Conservation (phyloP, 2,113 vertebrate genomes). For the Epinephelus moara region DNA sequence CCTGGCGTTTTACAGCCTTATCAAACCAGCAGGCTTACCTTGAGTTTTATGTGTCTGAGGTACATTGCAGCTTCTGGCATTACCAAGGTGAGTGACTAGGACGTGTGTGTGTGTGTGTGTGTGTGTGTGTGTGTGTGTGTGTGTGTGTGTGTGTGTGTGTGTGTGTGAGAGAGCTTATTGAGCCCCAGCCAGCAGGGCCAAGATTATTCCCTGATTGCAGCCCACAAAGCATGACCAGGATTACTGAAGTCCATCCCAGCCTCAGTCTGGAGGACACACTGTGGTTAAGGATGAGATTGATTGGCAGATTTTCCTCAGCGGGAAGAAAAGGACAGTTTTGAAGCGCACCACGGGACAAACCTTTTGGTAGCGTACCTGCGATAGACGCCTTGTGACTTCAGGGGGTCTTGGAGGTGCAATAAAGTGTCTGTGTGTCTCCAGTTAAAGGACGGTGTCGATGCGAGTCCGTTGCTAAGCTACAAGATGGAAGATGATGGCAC, state of each 20-base stretch:
- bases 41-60: slow-evolving; percentile 39
- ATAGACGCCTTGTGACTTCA: slow-evolving; percentile 14
- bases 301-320: slow-evolving; percentile 33
- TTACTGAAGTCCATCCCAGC: neutral
- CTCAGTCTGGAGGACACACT: neutral
- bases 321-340: neutral
- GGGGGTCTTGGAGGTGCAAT: slow-evolving; percentile 26
- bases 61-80: slow-evolving; percentile 24
- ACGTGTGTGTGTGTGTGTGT: slow-evolving; percentile 9
- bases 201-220: slow-evolving; percentile 67
- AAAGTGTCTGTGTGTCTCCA: slow-evolving; percentile 12
- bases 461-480: slow-evolving; percentile 74
- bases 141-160: slow-evolving; percentile 3
- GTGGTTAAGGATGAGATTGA: slow-evolving; percentile 51
- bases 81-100: slow-evolving; percentile 53
- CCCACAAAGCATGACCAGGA: slow-evolving; percentile 49
- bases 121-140: slow-evolving; percentile 8
- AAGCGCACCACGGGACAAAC: neutral
- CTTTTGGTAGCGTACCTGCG: neutral
- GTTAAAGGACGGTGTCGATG: slow-evolving; percentile 28
- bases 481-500: slow-evolving; percentile 51
- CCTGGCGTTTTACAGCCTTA: slow-evolving; percentile 54
- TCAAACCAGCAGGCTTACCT: slow-evolving; percentile 43
- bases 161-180: slow-evolving; percentile 33
- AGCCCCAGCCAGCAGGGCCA: slow-evolving; percentile 29